Base-by-base conservation (phyloP, 2,888 invertebrate genomes). In the Synanthedon tipuliformis region DNA sequence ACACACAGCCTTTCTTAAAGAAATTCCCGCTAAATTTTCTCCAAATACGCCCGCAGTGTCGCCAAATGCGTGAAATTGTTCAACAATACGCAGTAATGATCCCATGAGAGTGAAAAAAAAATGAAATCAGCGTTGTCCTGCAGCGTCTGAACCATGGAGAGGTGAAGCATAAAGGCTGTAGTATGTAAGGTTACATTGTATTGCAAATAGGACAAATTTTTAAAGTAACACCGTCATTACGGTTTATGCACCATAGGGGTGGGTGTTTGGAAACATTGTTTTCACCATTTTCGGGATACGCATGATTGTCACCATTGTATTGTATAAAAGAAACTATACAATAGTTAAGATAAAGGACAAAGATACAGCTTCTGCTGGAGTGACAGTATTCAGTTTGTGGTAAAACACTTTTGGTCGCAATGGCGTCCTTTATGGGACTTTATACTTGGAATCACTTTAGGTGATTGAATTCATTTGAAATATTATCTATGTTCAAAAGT, bases 351-450 rank as follows among this genome's bases (percentile, higher is more conserved):
- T 34, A 52, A 53, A 41, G 48, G 34, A 54, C 51, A 51, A 56
- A 56, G 55, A 55, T 55, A 53, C 55, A 50, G 53, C 56, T 56
- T 51, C 54, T 48, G 55, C 53, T 34, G 51, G 45, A 53, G 53
- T 48, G 41, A 51, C 49, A 27, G 41, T 40, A 41, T 49, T 51
- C 45, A 54, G 55, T 51, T 52, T 53, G 54, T 55, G 56, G 56
- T 67, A 61, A 66, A 69, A 65, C 15, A 63, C 58, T 58, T 63
- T 71, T 63, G 65, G 65, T 62, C 62, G 74, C 73, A 72, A 71
- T 73, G 75, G 80, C 61, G 67, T 72, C 65, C 58, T 67, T 64
- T 34, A 34, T 0, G 10, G 34, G 34, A 2, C 34, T 34, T 34
- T 34, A 23, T 34, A 34, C 34, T 34, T 34, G 34, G 34, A 34